Percentiles rank a stretch among this genome's conserved stretches.
Conservation (phyloP, 2,888 invertebrate species). For the Hypercompe scribonia region DNA sequence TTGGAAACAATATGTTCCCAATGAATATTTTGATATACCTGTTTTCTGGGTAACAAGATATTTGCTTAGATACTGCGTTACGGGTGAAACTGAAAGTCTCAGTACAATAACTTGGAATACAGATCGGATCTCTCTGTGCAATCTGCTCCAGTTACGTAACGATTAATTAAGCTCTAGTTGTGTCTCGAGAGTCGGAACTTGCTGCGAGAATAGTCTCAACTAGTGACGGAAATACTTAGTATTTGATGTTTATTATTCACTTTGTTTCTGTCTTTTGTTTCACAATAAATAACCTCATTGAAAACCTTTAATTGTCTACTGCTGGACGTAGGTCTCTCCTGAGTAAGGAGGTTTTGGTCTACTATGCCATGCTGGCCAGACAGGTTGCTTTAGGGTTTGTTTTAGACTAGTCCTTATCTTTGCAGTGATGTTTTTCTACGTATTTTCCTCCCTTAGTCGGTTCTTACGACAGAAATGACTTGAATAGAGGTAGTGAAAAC, state of each 20-base stretch:
- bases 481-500: too few species aligned
- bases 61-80: not conserved
- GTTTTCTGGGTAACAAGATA: not conserved
- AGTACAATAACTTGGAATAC: slow-evolving; percentile 10
- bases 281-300: not conserved
- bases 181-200: slow-evolving; percentile 14
- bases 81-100: slow-evolving; percentile 10
- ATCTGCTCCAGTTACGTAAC: slow-evolving; percentile 17
- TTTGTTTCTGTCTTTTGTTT: slow-evolving; percentile 2
- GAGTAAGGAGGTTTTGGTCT: too few species aligned
- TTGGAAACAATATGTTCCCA: not conserved
- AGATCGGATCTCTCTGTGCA: slow-evolving; percentile 14
- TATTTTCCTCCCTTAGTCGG: too few species aligned
- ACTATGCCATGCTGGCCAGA: too few species aligned
- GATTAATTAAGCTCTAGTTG: slow-evolving; percentile 18
- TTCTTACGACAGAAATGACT: too few species aligned
- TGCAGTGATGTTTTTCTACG: too few species aligned
- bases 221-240: not conserved
- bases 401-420: too few species aligned
- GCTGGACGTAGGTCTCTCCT: too few species aligned
- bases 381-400: too few species aligned
- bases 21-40: not conserved
- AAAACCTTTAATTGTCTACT: too few species aligned
- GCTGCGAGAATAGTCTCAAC: slow-evolving; percentile 41
- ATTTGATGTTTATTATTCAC: not conserved